Conservation (phyloP, 2,797 vertebrate genomes). For the Leptodactylus fallax region DNA sequence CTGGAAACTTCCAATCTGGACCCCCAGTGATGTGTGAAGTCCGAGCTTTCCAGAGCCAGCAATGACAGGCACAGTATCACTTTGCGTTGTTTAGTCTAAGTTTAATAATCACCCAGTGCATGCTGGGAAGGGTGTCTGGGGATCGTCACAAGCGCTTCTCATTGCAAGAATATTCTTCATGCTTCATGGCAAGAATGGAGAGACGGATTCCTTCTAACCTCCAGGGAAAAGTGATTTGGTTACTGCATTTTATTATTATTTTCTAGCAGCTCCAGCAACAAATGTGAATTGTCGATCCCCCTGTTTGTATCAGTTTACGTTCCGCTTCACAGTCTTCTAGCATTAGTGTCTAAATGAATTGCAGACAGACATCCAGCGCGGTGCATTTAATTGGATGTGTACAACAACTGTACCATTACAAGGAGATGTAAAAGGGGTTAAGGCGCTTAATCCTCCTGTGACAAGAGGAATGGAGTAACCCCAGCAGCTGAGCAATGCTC, state of each 20-base stretch:
- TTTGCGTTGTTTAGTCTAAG: constrained; percentile 58
- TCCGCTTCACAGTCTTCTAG: constrained; percentile 46
- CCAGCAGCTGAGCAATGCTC: constrained; percentile 39
- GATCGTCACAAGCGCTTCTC: constrained; percentile 40
- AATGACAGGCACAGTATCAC: constrained; percentile 37
- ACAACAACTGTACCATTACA: constrained; percentile 52
- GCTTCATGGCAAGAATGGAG: constrained; percentile 8
- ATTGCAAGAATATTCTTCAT: constrained; percentile 28
- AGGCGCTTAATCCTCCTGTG: constrained; percentile 48
- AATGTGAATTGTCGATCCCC: constrained; percentile 15
- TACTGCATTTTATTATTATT: constrained; percentile 45
- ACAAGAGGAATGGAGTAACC: constrained; percentile 57
- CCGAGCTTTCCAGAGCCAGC: neutral
- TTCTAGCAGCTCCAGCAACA: constrained; percentile 4
- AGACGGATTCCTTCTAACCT: constrained; percentile 3
- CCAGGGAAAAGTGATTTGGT: constrained; percentile 23
- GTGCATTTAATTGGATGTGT: constrained; percentile 47
- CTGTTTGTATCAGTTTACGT: constrained; percentile 47
- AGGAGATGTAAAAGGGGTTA: constrained; percentile 45
- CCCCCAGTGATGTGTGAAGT: constrained; percentile 5
- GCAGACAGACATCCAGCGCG: constrained; percentile 40
- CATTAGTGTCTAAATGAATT: constrained; percentile 33
- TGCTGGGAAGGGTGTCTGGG: constrained; percentile 24
- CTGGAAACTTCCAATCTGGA: constrained; percentile 12
- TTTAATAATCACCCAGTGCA: constrained; percentile 38